Percentiles rank a stretch among this genome's conserved stretches.
Conservation (phyloP, 2,888 invertebrate genomes). For the Alloplasta piceator region DNA sequence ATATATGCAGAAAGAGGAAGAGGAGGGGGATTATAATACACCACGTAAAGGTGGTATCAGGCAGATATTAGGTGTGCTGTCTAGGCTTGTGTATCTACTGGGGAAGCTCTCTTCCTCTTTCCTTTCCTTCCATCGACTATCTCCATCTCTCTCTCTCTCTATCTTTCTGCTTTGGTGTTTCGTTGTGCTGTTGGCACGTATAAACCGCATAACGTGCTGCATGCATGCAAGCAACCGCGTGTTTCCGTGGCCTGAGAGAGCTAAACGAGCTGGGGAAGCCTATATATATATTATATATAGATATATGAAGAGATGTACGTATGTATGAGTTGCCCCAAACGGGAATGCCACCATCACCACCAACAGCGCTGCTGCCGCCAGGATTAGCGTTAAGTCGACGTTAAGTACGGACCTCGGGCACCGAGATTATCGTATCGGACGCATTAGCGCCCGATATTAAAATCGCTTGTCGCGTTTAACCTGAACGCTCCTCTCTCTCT, state of each 20-base stretch:
- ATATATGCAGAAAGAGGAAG: not conserved
- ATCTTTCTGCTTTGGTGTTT: conserved; percentile 37
- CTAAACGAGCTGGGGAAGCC: conserved; percentile 10
- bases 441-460: conserved; percentile 70
- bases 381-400: conserved; percentile 78
- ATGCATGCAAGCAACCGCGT: conserved; percentile 69
- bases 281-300: not conserved
- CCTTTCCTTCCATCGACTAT: conserved; percentile 20
- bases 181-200: conserved; percentile 63
- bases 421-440: conserved; percentile 75
- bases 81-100: conserved; percentile 45
- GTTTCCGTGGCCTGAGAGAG: conserved; percentile 53
- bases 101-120: conserved; percentile 37
- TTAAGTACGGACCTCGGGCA: conserved; percentile 74
- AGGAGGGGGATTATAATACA: conserved; percentile 15
- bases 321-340: conserved; percentile 36
- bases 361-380: conserved; percentile 58
- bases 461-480: conserved; percentile 69
- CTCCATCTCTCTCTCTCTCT: conserved; percentile 4
- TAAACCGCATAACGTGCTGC: conserved; percentile 70
- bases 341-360: conserved; percentile 41
- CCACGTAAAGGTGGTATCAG: conserved; percentile 7
- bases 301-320: not conserved
- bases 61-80: conserved; percentile 49
- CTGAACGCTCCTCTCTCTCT: conserved; percentile 40